Base-by-base conservation (phyloP, 2,797 vertebrate genomes). In the Chrosomus eos region DNA sequence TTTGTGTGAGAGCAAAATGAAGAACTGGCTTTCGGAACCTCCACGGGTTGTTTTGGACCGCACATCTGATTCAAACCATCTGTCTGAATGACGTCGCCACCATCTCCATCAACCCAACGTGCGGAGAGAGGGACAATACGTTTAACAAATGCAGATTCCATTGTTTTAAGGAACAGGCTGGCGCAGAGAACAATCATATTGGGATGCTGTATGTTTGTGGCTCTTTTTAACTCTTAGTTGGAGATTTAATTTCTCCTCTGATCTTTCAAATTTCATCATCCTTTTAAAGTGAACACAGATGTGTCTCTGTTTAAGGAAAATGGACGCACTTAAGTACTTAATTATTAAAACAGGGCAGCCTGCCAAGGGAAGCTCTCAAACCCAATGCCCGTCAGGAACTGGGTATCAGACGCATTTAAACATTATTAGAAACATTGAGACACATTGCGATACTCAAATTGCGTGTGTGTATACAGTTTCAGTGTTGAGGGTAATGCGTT, bases 61-160 rank as follows among this genome's bases (percentile, higher is more conserved):
- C 31, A 51, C 31, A 28, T 74, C 28, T 73, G 53, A 89, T 26
- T 87, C 26, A 48, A 64, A 84, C 81, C 88, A 87, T 86, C 84
- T 86, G 86, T 87, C 78, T 82, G 60, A 26, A 74, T 76, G 74
- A 33, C 36, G 72, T 40, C n/a, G 60, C n/a, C 70, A 48, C 33
- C 36, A 28, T 51, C 5, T 18, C 67, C 62, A 31, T 48, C 70
- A 53, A 78, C 40, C 23, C 72, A 75, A 45, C 43, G 43, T 72
- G 58, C 4, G 5, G 38, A 36, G 51, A 88, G 78, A 31, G 19
- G 40, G 8, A 23, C n/a, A 64, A 66, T n/a, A 40, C 31, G 28
- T 76, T 72, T 48, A 77, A 28, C 4, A 58, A 82, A n/a, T 33
- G 43, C 53, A 64, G 9, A 51, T 76, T 45, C 19, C 48, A 71